A percentile compares a stretch with the other conserved stretches of the same genome.
Conservation (phyloP, 2,797 vertebrate genomes). For the Cynopterus sphinx region DNA sequence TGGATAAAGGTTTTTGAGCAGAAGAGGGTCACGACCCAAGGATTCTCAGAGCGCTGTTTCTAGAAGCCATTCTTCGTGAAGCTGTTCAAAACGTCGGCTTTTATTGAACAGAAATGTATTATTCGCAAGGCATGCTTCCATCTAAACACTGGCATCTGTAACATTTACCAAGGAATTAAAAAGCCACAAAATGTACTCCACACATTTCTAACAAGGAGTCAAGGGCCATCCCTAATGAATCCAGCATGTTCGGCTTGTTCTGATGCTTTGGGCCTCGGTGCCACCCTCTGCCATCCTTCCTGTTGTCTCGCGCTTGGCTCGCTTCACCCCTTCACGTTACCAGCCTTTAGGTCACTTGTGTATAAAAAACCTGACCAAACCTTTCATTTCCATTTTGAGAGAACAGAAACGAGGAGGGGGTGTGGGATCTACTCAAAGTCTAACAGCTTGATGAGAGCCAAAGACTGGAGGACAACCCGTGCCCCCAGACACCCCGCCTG, state of each 20-base stretch:
- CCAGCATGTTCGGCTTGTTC: no score
- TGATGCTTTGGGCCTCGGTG: neutral
- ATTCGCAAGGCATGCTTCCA: neutral
- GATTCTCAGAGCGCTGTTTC: neutral
- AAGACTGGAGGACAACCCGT: neutral
- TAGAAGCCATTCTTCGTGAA: neutral
- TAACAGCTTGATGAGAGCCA: neutral
- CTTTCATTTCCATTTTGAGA: neutral
- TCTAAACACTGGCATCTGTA: neutral
- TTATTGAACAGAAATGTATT: neutral
- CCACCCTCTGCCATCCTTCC: accelerated
- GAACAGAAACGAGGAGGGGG: neutral
- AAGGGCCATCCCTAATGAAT: neutral
- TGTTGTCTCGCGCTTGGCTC: neutral
- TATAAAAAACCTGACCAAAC: neutral
- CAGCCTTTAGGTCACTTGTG: neutral
- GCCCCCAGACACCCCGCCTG: neutral
- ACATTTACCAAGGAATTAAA: neutral
- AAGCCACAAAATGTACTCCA: neutral
- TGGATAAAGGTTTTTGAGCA: neutral
- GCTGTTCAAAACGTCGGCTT: neutral
- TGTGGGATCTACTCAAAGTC: neutral
- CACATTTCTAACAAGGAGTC: neutral
- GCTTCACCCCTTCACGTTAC: accelerated
- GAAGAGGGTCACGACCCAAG: accelerated